These are phyloP conservation scores for Crambe crambe DNA, from an alignment of 37 sponge, comb jelly and placozoan genomes.

Conservation along the genomic window DNA sequence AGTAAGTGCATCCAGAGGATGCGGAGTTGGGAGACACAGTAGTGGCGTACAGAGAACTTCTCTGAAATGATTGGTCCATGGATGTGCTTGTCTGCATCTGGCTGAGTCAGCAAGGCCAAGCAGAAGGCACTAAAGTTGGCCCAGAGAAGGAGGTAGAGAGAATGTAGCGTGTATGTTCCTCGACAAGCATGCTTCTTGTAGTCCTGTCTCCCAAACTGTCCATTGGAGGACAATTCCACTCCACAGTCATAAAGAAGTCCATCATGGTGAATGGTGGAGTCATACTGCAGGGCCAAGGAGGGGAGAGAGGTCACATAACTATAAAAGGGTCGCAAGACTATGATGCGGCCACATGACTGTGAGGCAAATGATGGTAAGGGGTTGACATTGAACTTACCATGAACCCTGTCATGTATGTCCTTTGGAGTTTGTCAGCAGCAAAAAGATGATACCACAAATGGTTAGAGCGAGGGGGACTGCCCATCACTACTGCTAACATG, in stretches of 20 bases:
- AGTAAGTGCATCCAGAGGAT: slow-evolving; percentile 77
- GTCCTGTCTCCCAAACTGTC: slow-evolving; percentile 75
- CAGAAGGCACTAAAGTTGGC: slow-evolving; percentile 82
- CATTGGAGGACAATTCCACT: slow-evolving; percentile 77
- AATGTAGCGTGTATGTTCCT: slow-evolving; percentile 80
- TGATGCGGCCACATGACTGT: too few relatives aligned
- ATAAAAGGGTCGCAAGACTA: too few relatives aligned
- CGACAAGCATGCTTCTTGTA: slow-evolving; percentile 66
- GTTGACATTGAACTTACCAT: too few relatives aligned
- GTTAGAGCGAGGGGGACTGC: slow-evolving; percentile 56
- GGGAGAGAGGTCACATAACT: too few relatives aligned
- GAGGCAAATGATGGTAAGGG: too few relatives aligned
- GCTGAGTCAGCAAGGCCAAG: slow-evolving; percentile 72
- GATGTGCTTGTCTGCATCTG: slow-evolving; percentile 40
- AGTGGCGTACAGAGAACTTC: slow-evolving; percentile 78
- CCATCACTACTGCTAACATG: slow-evolving; percentile 72
- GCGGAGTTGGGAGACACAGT: slow-evolving; percentile 79
- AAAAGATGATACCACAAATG: slow-evolving; percentile 81
- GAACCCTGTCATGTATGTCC: slow-evolving; percentile 81
- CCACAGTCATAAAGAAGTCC: slow-evolving; percentile 74
- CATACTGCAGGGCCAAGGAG: slow-evolving; percentile 36
- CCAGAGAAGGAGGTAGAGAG: slow-evolving; percentile 81
- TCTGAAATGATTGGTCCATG: slow-evolving; percentile 75
- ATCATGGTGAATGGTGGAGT: slow-evolving; percentile 42
- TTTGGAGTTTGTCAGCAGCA: slow-evolving; percentile 44